Percentiles rank a stretch among this genome's conserved stretches.
These are phyloP conservation scores for Trissolcus brochymenae DNA, from an alignment of 2,888 invertebrate genomes.

Conservation along the genomic window DNA sequence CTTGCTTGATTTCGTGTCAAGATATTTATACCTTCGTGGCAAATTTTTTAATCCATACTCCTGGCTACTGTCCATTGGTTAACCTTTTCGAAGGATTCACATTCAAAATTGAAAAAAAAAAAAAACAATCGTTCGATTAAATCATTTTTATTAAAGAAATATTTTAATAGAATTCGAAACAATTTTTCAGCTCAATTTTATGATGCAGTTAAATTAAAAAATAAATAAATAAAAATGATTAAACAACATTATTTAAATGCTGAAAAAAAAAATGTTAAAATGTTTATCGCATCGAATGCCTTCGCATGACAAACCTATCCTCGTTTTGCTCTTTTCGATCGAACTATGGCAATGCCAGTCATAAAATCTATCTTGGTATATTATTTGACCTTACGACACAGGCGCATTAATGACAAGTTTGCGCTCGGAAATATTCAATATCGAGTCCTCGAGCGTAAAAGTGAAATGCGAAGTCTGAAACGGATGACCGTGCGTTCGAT, in stretches of 20 bases:
- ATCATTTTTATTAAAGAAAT: no score
- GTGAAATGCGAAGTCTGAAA: constrained; percentile 25
- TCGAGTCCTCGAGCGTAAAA: constrained; percentile 35
- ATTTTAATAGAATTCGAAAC: no score
- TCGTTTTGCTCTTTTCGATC: constrained; percentile 9
- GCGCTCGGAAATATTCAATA: constrained; percentile 15
- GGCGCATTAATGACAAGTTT: constrained; percentile 25
- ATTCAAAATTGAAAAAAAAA: no score
- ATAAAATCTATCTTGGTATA: constrained; percentile 28
- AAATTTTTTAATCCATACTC: constrained; percentile 9
- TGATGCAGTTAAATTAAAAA: no score
- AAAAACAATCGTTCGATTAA: no score
- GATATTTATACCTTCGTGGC: constrained; percentile 20
- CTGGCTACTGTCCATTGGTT: not conserved
- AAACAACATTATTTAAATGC: no score
- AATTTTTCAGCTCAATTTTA: no score
- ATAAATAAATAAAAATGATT: no score
- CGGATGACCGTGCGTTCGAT: constrained; percentile 34
- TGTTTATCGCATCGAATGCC: constrained; percentile 1
- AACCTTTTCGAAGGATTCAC: no score
- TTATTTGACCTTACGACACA: constrained; percentile 34
- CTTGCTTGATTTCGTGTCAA: constrained; percentile 30
- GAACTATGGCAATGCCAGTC: constrained; percentile 28
- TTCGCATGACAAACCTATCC: constrained; percentile 1
- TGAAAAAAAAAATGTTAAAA: no score